These are phyloP conservation scores for Anolis carolinensis DNA, from an alignment of 2,113 vertebrate species.

Conservation along the genomic window DNA sequence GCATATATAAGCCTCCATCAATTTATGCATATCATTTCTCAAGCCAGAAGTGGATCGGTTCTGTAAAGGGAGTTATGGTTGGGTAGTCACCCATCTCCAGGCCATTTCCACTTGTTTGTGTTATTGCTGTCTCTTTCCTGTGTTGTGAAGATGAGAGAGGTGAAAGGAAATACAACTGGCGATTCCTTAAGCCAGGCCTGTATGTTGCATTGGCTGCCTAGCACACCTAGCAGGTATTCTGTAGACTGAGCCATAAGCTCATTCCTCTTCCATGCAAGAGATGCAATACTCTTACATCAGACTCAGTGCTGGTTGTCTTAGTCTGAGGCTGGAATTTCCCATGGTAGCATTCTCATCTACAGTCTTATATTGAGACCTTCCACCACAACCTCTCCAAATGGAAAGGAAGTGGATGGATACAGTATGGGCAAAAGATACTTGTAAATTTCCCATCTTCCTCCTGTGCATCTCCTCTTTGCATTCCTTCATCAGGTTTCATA, in stretches of 20 bases:
- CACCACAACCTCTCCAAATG: not conserved
- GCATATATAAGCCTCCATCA: not conserved
- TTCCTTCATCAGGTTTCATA: not conserved
- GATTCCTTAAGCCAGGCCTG: not conserved
- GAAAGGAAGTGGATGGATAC: not conserved
- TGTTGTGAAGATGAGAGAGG: not conserved
- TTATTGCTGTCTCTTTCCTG: not conserved
- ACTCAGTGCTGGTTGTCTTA: not conserved
- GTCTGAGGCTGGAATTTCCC: not conserved
- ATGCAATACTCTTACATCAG: too few relatives aligned
- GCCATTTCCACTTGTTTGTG: not conserved
- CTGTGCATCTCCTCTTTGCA: not conserved
- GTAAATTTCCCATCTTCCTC: not conserved
- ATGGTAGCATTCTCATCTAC: not conserved
- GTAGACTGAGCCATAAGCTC: not conserved
- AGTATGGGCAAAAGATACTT: not conserved
- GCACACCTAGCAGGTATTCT: not conserved
- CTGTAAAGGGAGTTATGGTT: not conserved
- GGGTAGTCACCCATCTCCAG: not conserved
- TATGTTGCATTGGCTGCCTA: not conserved
- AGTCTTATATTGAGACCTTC: not conserved
- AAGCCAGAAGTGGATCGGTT: not conserved
- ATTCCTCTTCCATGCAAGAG: not conserved
- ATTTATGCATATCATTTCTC: not conserved
- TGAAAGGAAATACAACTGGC: not conserved